Evolutionary conservation across 2,888 invertebrate genomes (phyloP).

Genomic region (Rhaphigaster nebulosa): DNA sequence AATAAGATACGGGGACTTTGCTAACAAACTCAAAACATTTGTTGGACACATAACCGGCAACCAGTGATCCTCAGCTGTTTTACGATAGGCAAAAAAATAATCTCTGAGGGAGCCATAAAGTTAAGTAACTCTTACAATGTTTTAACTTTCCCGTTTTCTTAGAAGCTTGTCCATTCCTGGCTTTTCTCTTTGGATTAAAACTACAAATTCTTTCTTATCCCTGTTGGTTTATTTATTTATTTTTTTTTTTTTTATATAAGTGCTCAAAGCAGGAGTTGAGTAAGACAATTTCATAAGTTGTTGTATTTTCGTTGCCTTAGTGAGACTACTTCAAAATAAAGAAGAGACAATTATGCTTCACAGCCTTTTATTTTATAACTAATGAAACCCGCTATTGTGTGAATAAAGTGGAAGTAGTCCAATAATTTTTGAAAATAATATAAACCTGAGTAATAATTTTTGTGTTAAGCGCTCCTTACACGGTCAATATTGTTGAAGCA

Average conservation of each 20-base stretch:
- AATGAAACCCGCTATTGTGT: too few species aligned
- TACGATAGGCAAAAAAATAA: slow-evolving; percentile 14
- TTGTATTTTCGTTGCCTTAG: too few species aligned
- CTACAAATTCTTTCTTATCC: neutral
- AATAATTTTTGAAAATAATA: too few species aligned
- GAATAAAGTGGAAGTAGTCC: too few species aligned
- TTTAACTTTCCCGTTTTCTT: slow-evolving; percentile 24
- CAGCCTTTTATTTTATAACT: too few species aligned
- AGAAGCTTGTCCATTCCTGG: neutral
- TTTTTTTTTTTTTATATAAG: neutral
- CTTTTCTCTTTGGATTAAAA: neutral
- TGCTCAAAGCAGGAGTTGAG: neutral
- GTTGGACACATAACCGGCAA: neutral
- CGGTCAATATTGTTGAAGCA: too few species aligned
- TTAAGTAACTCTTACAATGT: neutral
- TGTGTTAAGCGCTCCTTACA: too few species aligned
- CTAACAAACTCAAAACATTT: neutral
- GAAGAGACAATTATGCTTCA: too few species aligned
- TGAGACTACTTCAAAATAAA: too few species aligned
- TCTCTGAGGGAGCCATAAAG: neutral
- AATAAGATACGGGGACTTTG: neutral
- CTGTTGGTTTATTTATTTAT: too few species aligned
- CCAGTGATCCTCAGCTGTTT: neutral
- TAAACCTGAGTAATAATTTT: too few species aligned
- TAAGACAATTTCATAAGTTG: neutral